Base-by-base conservation (phyloP, 1,140 invertebrate species). In the Bombus soroeensis region DNA sequence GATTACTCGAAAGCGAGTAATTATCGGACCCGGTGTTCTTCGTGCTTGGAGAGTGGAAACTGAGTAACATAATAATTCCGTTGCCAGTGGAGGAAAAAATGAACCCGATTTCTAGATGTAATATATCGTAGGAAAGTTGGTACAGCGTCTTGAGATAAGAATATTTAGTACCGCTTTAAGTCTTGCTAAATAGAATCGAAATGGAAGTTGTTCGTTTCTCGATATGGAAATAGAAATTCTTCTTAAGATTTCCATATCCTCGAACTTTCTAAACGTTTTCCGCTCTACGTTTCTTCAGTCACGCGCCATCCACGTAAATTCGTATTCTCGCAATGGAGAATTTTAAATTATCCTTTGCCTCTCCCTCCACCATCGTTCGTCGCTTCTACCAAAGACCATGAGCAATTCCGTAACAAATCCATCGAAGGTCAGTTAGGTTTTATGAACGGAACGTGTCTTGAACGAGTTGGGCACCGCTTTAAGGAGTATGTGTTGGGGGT, bases 401-500 rank as follows among this genome's bases (percentile, higher is more conserved):
- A 34, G 28, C 32, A 34, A 41, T 41, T 47, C 28, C 28, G 59
- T 32, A 41, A 3, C 64, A 47, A 68, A 28, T 37, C 25, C 25
- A 22, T 53, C 47, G 18, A 53, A 8, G 18, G 47, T 53, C 47
- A 8, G 47, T 53, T 53, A 13, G 34, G 15, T 6, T 34, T 68
- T 53, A 77, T 64, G 43, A 15, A 59, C 37, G 81, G 25, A 66
- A 70, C 57, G 68, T 72, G 59, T 85, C 81, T 87, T 81, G 71
- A 34, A 39, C 84, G 73, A 74, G 90, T 94, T 94, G 93, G 91
- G 91, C 91, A 93, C 92, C 93, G 78, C 93, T 93, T 94, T 84
- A 79, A 81, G 81, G 92, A 93, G 93, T 94, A 93, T 93, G 92
- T 93, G 93, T 93, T 22, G 8, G 91, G 92, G 94, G 91, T 92